Conservation (phyloP, 2,113 vertebrate genomes). For the Puffinus mauretanicus region DNA sequence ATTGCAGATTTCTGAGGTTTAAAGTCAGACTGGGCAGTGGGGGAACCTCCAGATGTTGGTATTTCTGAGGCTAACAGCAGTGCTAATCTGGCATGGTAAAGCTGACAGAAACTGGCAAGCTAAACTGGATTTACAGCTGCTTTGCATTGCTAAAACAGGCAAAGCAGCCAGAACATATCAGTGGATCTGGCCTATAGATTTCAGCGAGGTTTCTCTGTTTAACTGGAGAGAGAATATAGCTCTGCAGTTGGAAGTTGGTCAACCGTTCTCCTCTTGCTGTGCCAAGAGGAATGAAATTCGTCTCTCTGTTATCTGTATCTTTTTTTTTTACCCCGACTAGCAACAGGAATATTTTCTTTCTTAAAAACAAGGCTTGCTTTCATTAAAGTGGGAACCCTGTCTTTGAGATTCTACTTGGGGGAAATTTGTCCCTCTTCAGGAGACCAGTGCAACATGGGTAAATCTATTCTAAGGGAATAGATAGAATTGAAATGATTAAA, state of each 20-base stretch:
- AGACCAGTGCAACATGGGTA: neutral
- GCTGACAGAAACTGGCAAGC: slow-evolving; percentile 38
- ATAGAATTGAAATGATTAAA: neutral
- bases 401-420: neutral
- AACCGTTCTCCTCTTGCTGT: neutral
- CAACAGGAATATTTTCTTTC: neutral
- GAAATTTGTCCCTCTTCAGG: neutral
- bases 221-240: neutral
- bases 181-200: slow-evolving; percentile 14
- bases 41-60: slow-evolving; percentile 34
- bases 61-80: slow-evolving; percentile 26
- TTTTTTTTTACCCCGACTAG: neutral
- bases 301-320: neutral
- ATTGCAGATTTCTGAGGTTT: neutral
- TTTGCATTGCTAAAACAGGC: slow-evolving; percentile 30
- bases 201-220: neutral
- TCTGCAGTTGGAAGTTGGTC: slow-evolving; percentile 9
- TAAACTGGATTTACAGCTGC: slow-evolving; percentile 59
- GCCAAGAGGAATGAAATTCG: neutral
- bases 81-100: slow-evolving; percentile 28
- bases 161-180: neutral
- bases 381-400: neutral
- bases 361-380: neutral
- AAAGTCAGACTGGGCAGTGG: neutral
- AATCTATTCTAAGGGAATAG: slow-evolving; percentile 9